phyloP scores from a whole-genome alignment of 2,888 invertebrate species.

The Epinotia demarniana region DNA sequence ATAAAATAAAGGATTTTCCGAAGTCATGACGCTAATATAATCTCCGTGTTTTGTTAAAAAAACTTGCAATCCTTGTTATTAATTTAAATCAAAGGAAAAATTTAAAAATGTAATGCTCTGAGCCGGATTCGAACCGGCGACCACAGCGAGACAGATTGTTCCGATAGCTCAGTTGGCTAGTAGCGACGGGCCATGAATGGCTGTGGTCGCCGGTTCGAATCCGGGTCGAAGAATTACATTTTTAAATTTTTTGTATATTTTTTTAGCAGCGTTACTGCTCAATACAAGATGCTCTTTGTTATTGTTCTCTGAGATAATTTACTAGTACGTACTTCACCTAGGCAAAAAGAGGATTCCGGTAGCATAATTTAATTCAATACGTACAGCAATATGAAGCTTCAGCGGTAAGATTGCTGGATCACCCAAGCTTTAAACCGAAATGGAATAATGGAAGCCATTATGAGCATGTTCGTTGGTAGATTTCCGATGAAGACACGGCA shows the following conservation, averaged over 20 bases:
- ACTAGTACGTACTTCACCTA: not conserved
- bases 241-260: no score
- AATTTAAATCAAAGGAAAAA: no score
- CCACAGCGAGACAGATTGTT: no score
- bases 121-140: no score
- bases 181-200: no score
- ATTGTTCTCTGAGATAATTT: not conserved
- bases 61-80: not conserved
- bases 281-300: not conserved
- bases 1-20: constrained; percentile 25
- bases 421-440: constrained; percentile 18
- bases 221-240: no score
- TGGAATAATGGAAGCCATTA: constrained; percentile 23
- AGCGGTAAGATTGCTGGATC: constrained; percentile 14
- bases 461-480: constrained; percentile 32
- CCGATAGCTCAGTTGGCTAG: no score
- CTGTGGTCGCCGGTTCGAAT: no score
- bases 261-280: no score
- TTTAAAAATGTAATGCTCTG: no score
- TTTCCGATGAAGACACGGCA: constrained; percentile 46
- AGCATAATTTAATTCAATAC: constrained; percentile 1
- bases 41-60: constrained; percentile 4
- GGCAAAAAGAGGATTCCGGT: not conserved
- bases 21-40: constrained; percentile 18
- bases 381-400: constrained; percentile 7